Conservation (phyloP, 2,888 invertebrate genomes). For the Hemicrepidius hirtus region DNA sequence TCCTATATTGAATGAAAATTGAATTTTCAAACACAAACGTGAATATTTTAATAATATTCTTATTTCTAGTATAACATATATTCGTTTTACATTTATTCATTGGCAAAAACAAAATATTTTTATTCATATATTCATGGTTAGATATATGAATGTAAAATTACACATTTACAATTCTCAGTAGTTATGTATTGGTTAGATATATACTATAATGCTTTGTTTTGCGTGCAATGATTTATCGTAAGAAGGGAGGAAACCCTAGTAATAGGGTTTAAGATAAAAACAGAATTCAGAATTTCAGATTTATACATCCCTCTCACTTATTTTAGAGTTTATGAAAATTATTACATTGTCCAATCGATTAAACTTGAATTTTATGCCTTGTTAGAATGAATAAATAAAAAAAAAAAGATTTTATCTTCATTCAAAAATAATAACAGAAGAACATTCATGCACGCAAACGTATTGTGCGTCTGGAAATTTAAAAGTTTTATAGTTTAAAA, state of each 20-base stretch:
- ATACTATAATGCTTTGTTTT: constrained; percentile 23
- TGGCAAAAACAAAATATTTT: constrained; percentile 10
- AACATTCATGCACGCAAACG: not conserved
- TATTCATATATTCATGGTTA: constrained; percentile 32
- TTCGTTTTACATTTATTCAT: constrained; percentile 2
- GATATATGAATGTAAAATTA: constrained; percentile 30
- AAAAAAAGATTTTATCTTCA: not conserved
- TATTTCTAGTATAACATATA: too few relatives aligned
- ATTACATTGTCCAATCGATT: too few relatives aligned
- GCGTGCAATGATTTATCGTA: constrained; percentile 29
- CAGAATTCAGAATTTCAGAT: not conserved
- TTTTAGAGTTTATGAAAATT: too few relatives aligned
- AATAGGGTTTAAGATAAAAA: not conserved
- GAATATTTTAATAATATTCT: not conserved
- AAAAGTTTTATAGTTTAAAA: constrained; percentile 8
- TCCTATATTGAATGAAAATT: not conserved
- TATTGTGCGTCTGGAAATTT: constrained; percentile 8
- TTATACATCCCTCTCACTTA: too few relatives aligned
- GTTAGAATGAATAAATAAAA: too few relatives aligned
- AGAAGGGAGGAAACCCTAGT: not conserved
- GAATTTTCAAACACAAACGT: not conserved
- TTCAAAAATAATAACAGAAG: not conserved
- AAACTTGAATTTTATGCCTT: too few relatives aligned
- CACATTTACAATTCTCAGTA: constrained; percentile 31
- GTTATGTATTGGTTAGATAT: constrained; percentile 39